These are phyloP conservation scores for Zygogramma bicolorata DNA, from an alignment of 2,888 invertebrate genomes.

Conservation along the genomic window DNA sequence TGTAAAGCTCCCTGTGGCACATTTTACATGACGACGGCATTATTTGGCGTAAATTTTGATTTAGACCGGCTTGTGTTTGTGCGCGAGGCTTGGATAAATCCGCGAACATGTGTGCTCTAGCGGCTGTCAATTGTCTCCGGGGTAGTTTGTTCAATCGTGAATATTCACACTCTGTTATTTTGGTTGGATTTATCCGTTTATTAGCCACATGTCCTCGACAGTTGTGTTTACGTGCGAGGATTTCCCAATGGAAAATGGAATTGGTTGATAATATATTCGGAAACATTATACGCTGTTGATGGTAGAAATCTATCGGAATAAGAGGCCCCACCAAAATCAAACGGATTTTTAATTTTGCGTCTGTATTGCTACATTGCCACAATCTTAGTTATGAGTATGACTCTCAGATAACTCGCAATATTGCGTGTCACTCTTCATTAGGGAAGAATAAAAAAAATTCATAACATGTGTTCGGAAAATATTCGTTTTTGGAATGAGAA, in stretches of 20 bases:
- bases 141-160: background rate
- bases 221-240: background rate
- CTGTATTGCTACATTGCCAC: too few species aligned
- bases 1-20: conserved; percentile 30
- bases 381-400: too few species aligned
- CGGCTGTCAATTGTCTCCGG: conserved; percentile 9
- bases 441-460: too few species aligned
- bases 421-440: too few species aligned
- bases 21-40: conserved; percentile 39
- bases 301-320: too few species aligned
- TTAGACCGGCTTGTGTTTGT: background rate
- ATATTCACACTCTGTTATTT: background rate
- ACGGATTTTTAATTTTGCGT: too few species aligned
- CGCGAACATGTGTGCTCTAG: background rate
- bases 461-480: too few species aligned
- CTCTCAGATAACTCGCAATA: too few species aligned
- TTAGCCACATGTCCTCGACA: background rate
- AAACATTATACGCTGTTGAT: background rate
- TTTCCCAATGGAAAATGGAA: background rate
- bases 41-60: conserved; percentile 28
- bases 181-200: background rate
- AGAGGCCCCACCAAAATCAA: too few species aligned
- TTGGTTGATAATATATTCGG: background rate
- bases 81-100: conserved; percentile 18
- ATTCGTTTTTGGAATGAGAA: too few species aligned